phyloP scores from a whole-genome alignment of 2,797 vertebrate species.

The Helostoma temminkii region DNA sequence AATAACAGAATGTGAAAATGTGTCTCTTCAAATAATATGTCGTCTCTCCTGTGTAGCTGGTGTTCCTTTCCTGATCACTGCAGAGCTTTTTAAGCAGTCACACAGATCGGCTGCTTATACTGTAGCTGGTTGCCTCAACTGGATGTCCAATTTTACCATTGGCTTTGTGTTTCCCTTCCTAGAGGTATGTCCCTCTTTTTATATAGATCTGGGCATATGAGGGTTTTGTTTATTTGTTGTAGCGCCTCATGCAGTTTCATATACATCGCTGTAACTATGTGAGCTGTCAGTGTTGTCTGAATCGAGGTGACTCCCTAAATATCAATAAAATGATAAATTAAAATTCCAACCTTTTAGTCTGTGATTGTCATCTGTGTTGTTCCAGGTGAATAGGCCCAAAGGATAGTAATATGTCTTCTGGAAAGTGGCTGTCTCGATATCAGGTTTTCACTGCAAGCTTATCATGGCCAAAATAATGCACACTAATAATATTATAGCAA shows the following conservation, averaged over 20 bases:
- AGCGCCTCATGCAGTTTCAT: slow-evolving; percentile 15
- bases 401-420: slow-evolving; percentile 10
- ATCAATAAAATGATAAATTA: slow-evolving; percentile 47
- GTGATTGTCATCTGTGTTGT: slow-evolving; percentile 23
- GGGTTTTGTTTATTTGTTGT: slow-evolving; percentile 11
- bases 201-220: neutral
- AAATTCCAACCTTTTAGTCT: slow-evolving; percentile 34
- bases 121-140: slow-evolving; percentile 90
- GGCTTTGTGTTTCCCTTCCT: slow-evolving; percentile 93
- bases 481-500: too few species aligned
- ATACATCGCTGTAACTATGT: neutral
- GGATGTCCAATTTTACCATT: slow-evolving; percentile 92
- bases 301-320: slow-evolving; percentile 29
- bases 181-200: slow-evolving; percentile 80
- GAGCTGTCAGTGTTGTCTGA: slow-evolving; percentile 32
- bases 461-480: too few species aligned
- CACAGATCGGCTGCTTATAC: slow-evolving; percentile 90
- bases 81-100: slow-evolving; percentile 92
- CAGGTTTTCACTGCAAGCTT: too few species aligned
- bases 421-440: neutral
- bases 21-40: slow-evolving; percentile 4
- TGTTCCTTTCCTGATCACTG: slow-evolving; percentile 91
- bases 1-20: slow-evolving; percentile 17
- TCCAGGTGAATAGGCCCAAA: slow-evolving; percentile 22
- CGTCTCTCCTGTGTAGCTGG: slow-evolving; percentile 80